Evolutionary conservation across 2,113 vertebrate species (phyloP), one percentile per base, ranked within the genome.

Genomic region (Thalassarche chlororhynchos): DNA sequence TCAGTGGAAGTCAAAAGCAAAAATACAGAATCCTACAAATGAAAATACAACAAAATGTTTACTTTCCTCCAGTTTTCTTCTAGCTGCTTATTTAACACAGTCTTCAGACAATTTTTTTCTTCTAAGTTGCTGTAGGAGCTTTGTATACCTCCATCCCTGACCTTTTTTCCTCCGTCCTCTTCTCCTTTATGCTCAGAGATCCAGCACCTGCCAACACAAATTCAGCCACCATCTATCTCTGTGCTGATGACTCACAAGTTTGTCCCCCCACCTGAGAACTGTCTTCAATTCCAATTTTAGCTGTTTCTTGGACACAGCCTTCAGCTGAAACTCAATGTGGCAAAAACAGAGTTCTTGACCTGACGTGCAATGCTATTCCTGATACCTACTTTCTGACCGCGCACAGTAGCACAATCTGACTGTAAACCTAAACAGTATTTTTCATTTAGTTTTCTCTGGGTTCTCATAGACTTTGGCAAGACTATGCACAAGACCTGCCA

Each of bases 181-280:
- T 69, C 55, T 87, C 49, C 85, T 70, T 62, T 31, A 70, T 10
- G 17, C 28, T 79, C 65, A 90, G 65, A 89, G n/a, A 94, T 54
- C n/a, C 65, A 82, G 26, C 62, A 87, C 44, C 38, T 93, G 85
- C 71, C 82, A 92, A 92, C n/a, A 78, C 61, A 87, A 94, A 90
- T 70, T 89, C 86, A 92, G 69, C 60, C 47, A 87, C 57, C 64
- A 93, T 44, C 90, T 65, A 57, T 57, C 86, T 81, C 83, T 18
- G 60, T 47, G 60, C 60, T 54, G n/a, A 84, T 95, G 95, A 93
- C 78, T 97, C 96, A 97, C 32, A 86, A 42, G 52, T 92, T 76
- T 93, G 72, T 88, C 14, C 57, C 84, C 57, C n/a, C 19, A 96
- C 80, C 93, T 87, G 76, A 91, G 69, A 89, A 79, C 52, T 32